A percentile compares a stretch with the other conserved stretches of the same genome.
Evolutionary conservation across 2,888 invertebrate species (phyloP).

Genomic region (Nomada flava): DNA sequence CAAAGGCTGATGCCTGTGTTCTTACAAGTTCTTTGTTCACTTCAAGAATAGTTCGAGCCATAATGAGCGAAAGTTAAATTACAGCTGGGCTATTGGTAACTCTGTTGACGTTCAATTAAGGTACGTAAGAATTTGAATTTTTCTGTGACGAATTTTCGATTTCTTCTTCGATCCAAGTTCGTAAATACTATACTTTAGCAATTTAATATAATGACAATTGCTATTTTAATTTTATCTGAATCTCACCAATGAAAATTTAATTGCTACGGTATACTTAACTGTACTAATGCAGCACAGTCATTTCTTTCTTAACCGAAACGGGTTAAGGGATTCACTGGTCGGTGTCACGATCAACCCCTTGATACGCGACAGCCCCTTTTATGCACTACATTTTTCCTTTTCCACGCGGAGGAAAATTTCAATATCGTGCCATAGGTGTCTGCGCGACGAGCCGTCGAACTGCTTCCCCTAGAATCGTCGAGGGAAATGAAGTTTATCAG

Average conservation of each 20-base stretch:
- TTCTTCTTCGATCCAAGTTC: too few relatives aligned
- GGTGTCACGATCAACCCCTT: background rate
- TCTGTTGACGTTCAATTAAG: background rate
- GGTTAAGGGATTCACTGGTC: too few relatives aligned
- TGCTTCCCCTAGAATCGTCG: background rate
- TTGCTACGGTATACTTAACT: too few relatives aligned
- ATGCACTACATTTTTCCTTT: background rate
- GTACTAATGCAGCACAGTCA: too few relatives aligned
- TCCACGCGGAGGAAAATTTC: background rate
- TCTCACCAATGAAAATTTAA: too few relatives aligned
- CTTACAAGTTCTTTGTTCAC: background rate
- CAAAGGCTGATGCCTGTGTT: background rate
- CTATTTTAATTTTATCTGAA: too few relatives aligned
- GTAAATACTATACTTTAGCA: too few relatives aligned
- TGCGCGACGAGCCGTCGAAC: background rate
- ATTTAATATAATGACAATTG: too few relatives aligned
- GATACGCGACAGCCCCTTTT: slow-evolving; percentile 1
- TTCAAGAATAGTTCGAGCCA: background rate
- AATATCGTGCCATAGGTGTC: background rate
- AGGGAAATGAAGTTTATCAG: background rate
- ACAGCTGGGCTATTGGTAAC: background rate
- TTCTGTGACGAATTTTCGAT: too few relatives aligned
- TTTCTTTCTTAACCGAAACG: too few relatives aligned
- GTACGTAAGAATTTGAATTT: too few relatives aligned
- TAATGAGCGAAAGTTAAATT: slow-evolving; percentile 14